Evolutionary conservation across 2,888 invertebrate genomes (phyloP), one percentile per base, ranked within the genome.

Genomic region (Escarpia spicata): DNA sequence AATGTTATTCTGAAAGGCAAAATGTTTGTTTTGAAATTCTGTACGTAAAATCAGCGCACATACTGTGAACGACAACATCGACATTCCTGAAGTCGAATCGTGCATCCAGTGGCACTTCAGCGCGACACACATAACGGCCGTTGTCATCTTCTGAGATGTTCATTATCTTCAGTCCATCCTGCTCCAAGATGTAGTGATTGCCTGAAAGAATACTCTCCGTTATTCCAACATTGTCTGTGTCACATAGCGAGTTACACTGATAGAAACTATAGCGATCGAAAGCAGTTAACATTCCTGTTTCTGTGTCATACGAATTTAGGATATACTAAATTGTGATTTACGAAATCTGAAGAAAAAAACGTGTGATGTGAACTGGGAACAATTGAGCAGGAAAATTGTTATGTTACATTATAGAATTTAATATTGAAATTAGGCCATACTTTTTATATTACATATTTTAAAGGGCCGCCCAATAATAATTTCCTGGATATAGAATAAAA

Each of bases 131-230:
- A 92, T 95, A 95, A 4, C 90, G 44, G 2, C 94, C 95, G 44
- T 95, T 94, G 93, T 95, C 95, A 0, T 92, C 94, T 58, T 93
- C 92, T 3, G 93, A 93, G 90, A 94, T 94, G 93, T 94, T 94
- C 92, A 92, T 92, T 3, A 95, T 94, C 43, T 91, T 26, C 90
- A 95, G 92, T 0, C 95, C 95, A 15, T 93, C 89, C 12, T 92
- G 58, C n/a, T 93, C 92, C 92, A 93, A 93, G 2, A 43, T 58
- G 91, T 94, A 94, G 43, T 93, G 92, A 12, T 92, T 92, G 26
- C 94, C 94, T 94, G 92, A n/a, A 90, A 91, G 45, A 89, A 90
- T 3, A 90, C 12, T 43, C 44, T 26, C 44, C 43, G 45, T 92
- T 52, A 92, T 26, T 92, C 45, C 3, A 44, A 45, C 92, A 92